phyloP scores from a whole-genome alignment of 2,797 vertebrate species.

The Acipenser transmontanus region DNA sequence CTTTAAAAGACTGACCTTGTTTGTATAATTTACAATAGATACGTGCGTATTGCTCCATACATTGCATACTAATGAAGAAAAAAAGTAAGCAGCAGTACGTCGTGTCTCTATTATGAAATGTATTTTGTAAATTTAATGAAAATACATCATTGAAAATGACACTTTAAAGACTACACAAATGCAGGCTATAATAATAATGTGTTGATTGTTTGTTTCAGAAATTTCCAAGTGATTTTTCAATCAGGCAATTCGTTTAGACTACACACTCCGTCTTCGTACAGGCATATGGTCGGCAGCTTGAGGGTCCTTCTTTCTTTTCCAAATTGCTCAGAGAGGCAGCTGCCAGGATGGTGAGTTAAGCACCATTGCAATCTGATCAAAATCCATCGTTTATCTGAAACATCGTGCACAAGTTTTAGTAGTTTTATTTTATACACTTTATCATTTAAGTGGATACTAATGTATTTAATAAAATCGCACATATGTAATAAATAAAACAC shows the following conservation, averaged over 20 bases:
- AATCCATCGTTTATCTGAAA: constrained; percentile 45
- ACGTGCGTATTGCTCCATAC: too few species aligned
- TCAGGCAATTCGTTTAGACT: constrained; percentile 42
- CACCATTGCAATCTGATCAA: not conserved
- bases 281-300: constrained; percentile 53
- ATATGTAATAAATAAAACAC: not conserved
- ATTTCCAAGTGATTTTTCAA: constrained; percentile 23
- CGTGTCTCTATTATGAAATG: too few species aligned
- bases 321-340: constrained; percentile 49
- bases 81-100: too few species aligned
- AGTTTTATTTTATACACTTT: not conserved
- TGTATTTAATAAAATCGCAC: constrained; percentile 5
- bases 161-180: too few species aligned
- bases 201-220: too few species aligned
- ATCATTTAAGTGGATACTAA: not conserved
- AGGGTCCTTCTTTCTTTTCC: constrained; percentile 52
- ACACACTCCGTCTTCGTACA: constrained; percentile 28
- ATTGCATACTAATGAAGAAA: too few species aligned
- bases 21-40: too few species aligned
- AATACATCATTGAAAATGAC: too few species aligned
- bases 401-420: constrained; percentile 36
- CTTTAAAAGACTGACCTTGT: too few species aligned
- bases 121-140: too few species aligned
- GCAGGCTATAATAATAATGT: too few species aligned
- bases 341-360: constrained; percentile 72